Percentiles rank a stretch among this genome's conserved stretches.
Evolutionary conservation across 2,797 vertebrate species (phyloP).

Genomic region (Botia kubotai): DNA sequence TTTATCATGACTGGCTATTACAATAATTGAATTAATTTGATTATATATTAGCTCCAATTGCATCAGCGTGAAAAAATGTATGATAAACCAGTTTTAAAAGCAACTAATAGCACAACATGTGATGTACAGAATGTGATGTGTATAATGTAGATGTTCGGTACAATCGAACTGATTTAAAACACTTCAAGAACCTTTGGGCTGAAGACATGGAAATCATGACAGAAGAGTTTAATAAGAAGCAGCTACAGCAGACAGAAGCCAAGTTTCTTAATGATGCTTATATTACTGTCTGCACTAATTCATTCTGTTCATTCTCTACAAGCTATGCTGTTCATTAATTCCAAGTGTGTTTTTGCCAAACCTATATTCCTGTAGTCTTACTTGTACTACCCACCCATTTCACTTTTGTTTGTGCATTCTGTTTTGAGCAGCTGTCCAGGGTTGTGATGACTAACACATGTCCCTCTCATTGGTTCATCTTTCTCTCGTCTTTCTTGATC

Average conservation of each 20-base stretch:
- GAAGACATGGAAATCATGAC: constrained; percentile 42
- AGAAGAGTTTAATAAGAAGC: constrained; percentile 34
- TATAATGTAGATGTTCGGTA: neutral
- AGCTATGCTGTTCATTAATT: constrained; percentile 32
- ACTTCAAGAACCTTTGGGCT: neutral
- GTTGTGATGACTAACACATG: constrained; percentile 25
- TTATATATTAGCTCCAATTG: too few species aligned
- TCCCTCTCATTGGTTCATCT: neutral
- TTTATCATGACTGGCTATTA: too few species aligned
- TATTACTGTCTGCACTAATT: constrained; percentile 40
- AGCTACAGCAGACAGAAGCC: constrained; percentile 39
- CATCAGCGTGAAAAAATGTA: too few species aligned
- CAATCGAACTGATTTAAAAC: neutral
- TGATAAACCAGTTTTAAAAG: neutral
- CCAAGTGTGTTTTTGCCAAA: constrained; percentile 17
- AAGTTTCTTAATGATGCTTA: constrained; percentile 30
- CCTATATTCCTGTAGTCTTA: constrained; percentile 9
- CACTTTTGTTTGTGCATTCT: constrained; percentile 9
- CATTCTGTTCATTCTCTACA: constrained; percentile 36
- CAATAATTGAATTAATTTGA: too few species aligned
- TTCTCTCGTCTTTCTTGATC: neutral
- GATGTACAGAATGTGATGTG: neutral
- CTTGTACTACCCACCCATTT: constrained; percentile 8
- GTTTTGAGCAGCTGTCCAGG: too few species aligned
- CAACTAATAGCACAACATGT: neutral